Conservation (phyloP, 30 jellyfish, hydroid and myxozoan genomes). For the Haliclystus octoradiatus region DNA sequence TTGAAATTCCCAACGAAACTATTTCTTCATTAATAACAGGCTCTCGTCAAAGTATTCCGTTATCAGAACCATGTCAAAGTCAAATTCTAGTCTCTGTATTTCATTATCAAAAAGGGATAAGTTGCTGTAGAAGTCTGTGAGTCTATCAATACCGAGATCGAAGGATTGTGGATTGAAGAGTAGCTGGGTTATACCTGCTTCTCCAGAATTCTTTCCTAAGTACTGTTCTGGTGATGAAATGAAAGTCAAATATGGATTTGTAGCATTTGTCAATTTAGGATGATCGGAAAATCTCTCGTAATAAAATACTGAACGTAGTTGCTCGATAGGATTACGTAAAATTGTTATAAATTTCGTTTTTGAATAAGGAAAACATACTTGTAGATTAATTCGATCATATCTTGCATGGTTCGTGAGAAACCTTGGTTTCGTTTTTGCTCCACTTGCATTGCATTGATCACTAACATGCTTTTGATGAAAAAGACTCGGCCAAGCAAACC, state of each 20-base stretch:
- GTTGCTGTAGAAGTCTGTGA: not conserved
- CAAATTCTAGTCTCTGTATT: slow-evolving; percentile 43
- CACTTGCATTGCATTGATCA: not conserved
- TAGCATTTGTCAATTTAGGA: slow-evolving; percentile 33
- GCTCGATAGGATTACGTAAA: slow-evolving; percentile 79
- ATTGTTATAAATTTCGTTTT: slow-evolving; percentile 69
- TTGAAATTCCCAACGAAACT: slow-evolving; percentile 75
- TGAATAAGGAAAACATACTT: not conserved
- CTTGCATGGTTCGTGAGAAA: not conserved
- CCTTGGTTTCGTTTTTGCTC: not conserved
- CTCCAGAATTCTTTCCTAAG: not conserved
- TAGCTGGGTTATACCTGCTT: too few relatives aligned
- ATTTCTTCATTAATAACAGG: slow-evolving; percentile 69
- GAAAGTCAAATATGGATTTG: slow-evolving; percentile 69
- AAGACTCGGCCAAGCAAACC: slow-evolving; percentile 81
- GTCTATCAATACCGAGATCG: not conserved
- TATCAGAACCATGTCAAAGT: slow-evolving; percentile 72
- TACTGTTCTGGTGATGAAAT: slow-evolving; percentile 74
- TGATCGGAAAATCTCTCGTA: slow-evolving; percentile 48
- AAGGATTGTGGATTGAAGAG: not conserved
- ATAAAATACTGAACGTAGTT: slow-evolving; percentile 66
- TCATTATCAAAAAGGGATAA: slow-evolving; percentile 2
- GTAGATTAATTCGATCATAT: not conserved
- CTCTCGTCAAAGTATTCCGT: slow-evolving; percentile 91
- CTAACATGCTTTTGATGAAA: slow-evolving; percentile 24